Conservation (phyloP, 2,888 invertebrate species). For the Cantharis rustica region DNA sequence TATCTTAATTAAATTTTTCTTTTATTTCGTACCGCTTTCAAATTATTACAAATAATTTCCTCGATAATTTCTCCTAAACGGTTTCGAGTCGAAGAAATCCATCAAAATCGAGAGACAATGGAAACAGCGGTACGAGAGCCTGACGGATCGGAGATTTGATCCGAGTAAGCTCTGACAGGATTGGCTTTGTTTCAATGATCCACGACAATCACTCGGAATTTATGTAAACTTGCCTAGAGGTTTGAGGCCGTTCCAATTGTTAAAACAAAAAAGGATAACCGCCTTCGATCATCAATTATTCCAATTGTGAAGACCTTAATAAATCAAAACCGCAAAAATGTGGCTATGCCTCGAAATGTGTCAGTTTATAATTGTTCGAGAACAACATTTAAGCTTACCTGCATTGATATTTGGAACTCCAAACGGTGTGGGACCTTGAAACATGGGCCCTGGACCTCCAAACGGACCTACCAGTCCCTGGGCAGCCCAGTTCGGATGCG, state of each 20-base stretch:
- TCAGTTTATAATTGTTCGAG: slow-evolving; percentile 23
- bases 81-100: slow-evolving; percentile 45
- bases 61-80: slow-evolving; percentile 18
- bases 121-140: slow-evolving; percentile 45
- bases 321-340: slow-evolving; percentile 11
- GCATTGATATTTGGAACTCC: slow-evolving; percentile 54
- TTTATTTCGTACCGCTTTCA: slow-evolving; percentile 25
- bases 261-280: not conserved
- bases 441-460: slow-evolving; percentile 65
- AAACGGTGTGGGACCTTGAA: slow-evolving; percentile 66
- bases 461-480: slow-evolving; percentile 64
- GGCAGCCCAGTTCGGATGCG: slow-evolving; percentile 61
- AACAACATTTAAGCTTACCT: slow-evolving; percentile 49
- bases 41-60: slow-evolving; percentile 1
- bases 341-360: slow-evolving; percentile 10
- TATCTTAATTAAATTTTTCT: slow-evolving; percentile 45
- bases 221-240: slow-evolving; percentile 37
- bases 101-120: slow-evolving; percentile 54
- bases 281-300: not conserved
- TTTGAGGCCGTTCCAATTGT: not conserved
- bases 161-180: slow-evolving; percentile 50
- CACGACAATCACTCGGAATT: slow-evolving; percentile 50
- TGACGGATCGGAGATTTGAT: slow-evolving; percentile 52
- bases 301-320: not conserved
- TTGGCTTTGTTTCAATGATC: slow-evolving; percentile 52